Evolutionary conservation across 2,797 vertebrate genomes (phyloP).

Genomic region (Chrosomus eos): DNA sequence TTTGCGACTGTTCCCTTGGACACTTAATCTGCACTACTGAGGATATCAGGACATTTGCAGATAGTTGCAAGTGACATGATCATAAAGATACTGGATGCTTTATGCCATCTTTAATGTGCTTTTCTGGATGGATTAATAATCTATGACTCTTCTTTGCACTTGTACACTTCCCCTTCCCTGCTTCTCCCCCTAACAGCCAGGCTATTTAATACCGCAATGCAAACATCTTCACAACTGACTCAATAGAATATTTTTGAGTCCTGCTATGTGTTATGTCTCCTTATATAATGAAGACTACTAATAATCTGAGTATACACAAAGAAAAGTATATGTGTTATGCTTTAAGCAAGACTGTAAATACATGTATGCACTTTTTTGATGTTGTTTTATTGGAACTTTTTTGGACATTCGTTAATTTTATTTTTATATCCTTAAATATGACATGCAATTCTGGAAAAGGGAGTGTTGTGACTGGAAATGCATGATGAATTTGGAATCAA

Average conservation of each 20-base stretch:
- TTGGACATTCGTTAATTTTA: conserved; percentile 70
- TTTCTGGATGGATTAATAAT: conserved; percentile 66
- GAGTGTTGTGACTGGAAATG: conserved; percentile 72
- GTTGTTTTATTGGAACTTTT: conserved; percentile 69
- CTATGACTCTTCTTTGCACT: conserved; percentile 68
- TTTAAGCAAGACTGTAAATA: conserved; percentile 75
- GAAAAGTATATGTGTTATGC: conserved; percentile 81
- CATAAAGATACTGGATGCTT: conserved; percentile 72
- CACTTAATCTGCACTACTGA: conserved; percentile 52
- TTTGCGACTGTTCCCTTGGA: conserved; percentile 62
- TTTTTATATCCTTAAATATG: conserved; percentile 72
- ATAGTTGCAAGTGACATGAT: conserved; percentile 68
- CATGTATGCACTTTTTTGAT: conserved; percentile 79
- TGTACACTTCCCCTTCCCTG: conserved; percentile 55
- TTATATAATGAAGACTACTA: conserved; percentile 77
- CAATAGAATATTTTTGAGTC: conserved; percentile 74
- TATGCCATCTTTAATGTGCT: conserved; percentile 73
- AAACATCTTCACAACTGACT: conserved; percentile 74
- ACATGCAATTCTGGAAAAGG: conserved; percentile 71
- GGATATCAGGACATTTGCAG: conserved; percentile 64
- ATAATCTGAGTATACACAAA: conserved; percentile 78
- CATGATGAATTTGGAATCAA: conserved; percentile 69
- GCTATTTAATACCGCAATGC: conserved; percentile 76
- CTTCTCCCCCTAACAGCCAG: conserved; percentile 63
- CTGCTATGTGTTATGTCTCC: conserved; percentile 82